phyloP scores from a whole-genome alignment of 1,140 invertebrate genomes.

The Drosophila parabipectinata region DNA sequence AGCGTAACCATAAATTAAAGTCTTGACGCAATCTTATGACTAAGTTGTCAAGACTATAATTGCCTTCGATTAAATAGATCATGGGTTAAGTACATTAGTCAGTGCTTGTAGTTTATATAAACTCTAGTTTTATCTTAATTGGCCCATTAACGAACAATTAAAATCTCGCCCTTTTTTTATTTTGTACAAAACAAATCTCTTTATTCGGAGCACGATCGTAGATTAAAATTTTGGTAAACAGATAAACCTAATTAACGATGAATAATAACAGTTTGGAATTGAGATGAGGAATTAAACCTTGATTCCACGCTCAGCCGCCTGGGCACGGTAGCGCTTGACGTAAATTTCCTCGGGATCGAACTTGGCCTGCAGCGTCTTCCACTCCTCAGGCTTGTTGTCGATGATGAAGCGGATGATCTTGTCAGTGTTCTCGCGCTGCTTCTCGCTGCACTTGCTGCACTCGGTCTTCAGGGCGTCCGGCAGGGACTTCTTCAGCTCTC shows the following conservation, averaged over 20 bases:
- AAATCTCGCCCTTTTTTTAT: neutral
- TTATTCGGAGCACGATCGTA: slow-evolving; percentile 40
- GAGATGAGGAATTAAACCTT: slow-evolving; percentile 50
- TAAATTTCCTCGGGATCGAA: slow-evolving; percentile 87
- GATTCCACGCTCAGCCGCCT: slow-evolving; percentile 82
- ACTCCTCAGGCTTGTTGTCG: slow-evolving; percentile 86
- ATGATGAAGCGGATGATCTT: slow-evolving; percentile 86
- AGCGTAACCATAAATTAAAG: slow-evolving; percentile 19
- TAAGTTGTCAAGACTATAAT: slow-evolving; percentile 20
- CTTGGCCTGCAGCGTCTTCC: slow-evolving; percentile 86
- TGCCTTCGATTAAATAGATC: slow-evolving; percentile 24
- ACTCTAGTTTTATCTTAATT: slow-evolving; percentile 13
- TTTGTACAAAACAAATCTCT: slow-evolving; percentile 46
- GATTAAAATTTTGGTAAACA: slow-evolving; percentile 27
- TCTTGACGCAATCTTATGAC: slow-evolving; percentile 36
- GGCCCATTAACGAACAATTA: slow-evolving; percentile 4
- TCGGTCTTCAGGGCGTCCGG: slow-evolving; percentile 87
- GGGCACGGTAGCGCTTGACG: slow-evolving; percentile 85
- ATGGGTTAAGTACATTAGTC: slow-evolving; percentile 12
- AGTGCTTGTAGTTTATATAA: slow-evolving; percentile 8
- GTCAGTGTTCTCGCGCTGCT: slow-evolving; percentile 85
- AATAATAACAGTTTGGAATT: slow-evolving; percentile 27
- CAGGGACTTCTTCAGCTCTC: slow-evolving; percentile 88
- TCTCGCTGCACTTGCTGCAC: slow-evolving; percentile 87
- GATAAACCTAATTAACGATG: slow-evolving; percentile 49